Base-by-base conservation (phyloP, 2,797 vertebrate species). In the Neosilurus hyrtlii region DNA sequence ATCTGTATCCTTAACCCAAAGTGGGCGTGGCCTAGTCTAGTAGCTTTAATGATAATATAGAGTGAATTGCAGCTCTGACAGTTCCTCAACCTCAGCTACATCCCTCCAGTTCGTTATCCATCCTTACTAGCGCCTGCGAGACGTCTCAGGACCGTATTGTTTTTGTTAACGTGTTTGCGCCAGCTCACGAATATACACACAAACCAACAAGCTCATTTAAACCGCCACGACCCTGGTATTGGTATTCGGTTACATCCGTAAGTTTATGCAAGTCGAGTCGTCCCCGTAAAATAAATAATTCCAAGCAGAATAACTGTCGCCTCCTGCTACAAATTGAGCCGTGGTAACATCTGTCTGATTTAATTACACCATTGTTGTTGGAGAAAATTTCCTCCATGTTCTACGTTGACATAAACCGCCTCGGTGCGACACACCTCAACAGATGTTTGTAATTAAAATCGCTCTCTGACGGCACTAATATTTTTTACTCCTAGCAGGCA, bases 391-490 rank as follows among this genome's bases (percentile, higher is more conserved):
- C 20, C 30, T 73, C 57, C 37, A 18, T n/a, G 80, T 70, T 82
- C 75, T 73, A 73, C 73, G 84, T 52, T 87, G 86, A 82, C 84
- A 86, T 79, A 83, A 82, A 66, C 72, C 20, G 70, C 63, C 81
- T 73, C 37, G 61, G 78, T 14, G 26, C 51, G 80, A 83, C 80
- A 86, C 80, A 83, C 84, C 86, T 87, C 78, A 77, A 56, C 87
- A 88, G 83, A 87, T 87, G 84, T 88, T 88, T 57, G 52, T 80
- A 77, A 88, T 88, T 87, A 83, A 86, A 83, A 79, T 86, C 75
- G 79, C 82, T 85, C 82, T 77, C 70, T 61, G 63, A 66, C 62
- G 77, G 84, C 51, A 78, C 81, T 79, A 75, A 66, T 71, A 74
- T 72, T 65, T 65, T 66, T 30, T 26, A 74, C 24, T 56, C n/a